Percentiles rank a stretch among this genome's conserved stretches.
These are phyloP conservation scores for Amblyjoppa proteus DNA, from an alignment of 2,888 invertebrate species.

Conservation along the genomic window DNA sequence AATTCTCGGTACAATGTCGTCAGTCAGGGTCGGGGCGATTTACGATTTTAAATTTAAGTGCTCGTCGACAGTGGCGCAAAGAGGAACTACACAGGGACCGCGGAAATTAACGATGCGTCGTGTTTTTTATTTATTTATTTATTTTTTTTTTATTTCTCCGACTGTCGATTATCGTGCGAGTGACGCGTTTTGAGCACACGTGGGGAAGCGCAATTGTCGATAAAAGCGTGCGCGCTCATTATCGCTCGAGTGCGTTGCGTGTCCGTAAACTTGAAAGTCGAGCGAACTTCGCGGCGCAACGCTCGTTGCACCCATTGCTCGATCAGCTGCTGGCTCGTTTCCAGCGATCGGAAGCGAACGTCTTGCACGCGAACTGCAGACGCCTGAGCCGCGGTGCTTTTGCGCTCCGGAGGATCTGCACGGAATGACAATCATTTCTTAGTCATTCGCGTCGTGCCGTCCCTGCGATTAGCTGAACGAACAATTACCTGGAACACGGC, in stretches of 20 bases:
- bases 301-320: not conserved
- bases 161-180: not conserved
- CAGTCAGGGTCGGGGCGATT: not conserved
- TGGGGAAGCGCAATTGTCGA: not conserved
- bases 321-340: slow-evolving; percentile 34
- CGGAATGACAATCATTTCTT: not conserved
- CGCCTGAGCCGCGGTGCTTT: not conserved
- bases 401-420: not conserved
- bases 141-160: not conserved
- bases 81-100: not conserved
- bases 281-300: not conserved
- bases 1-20: not conserved
- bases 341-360: not conserved
- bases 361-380: not conserved
- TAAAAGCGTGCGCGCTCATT: not conserved
- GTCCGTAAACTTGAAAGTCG: slow-evolving; percentile 55
- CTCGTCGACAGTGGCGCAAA: not conserved
- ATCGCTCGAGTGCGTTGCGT: not conserved
- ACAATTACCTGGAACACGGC: not conserved
- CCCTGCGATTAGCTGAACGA: not conserved
- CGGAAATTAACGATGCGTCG: not conserved
- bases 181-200: not conserved
- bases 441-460: not conserved
- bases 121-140: too few relatives aligned
- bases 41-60: not conserved